These are phyloP conservation scores for Rhinichthys osculus DNA, from an alignment of 2,797 vertebrate genomes.

Conservation along the genomic window DNA sequence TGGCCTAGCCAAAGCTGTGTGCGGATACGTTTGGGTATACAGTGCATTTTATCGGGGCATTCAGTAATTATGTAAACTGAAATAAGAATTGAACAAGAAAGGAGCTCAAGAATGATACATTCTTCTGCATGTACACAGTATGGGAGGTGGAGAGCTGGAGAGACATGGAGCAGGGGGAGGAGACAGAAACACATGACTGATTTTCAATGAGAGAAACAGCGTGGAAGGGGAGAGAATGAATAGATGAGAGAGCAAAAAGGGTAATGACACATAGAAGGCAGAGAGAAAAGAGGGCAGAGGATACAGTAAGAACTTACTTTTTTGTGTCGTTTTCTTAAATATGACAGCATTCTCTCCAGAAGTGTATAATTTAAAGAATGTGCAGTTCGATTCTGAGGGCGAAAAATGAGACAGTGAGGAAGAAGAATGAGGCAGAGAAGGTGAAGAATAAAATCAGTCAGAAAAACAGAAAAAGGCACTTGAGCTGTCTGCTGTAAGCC, in stretches of 20 bases:
- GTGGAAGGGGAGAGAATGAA: neutral
- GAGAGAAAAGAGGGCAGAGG: slow-evolving; percentile 6
- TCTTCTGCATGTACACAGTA: neutral
- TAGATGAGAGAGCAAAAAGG: neutral
- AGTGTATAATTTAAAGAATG: slow-evolving; percentile 93
- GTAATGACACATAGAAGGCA: neutral
- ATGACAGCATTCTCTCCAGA: slow-evolving; percentile 88
- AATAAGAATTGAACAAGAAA: neutral
- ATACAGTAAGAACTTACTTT: slow-evolving; percentile 75
- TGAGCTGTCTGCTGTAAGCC: slow-evolving; percentile 29
- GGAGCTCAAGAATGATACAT: neutral
- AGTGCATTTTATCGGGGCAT: neutral
- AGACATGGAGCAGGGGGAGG: neutral
- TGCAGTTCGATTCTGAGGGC: slow-evolving; percentile 87
- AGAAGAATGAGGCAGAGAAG: neutral
- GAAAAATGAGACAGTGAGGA: slow-evolving; percentile 20
- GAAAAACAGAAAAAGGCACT: slow-evolving; percentile 52
- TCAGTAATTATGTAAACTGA: neutral
- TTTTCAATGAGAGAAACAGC: slow-evolving; percentile 34
- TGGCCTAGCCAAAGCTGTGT: neutral
- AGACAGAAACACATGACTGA: slow-evolving; percentile 1
- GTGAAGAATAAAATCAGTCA: slow-evolving; percentile 24
- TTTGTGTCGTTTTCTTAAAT: slow-evolving; percentile 88
- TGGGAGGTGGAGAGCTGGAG: neutral
- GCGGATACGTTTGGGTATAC: neutral